phyloP scores from a whole-genome alignment of 2,113 vertebrate genomes.

The Paracyprichromis sp. region DNA sequence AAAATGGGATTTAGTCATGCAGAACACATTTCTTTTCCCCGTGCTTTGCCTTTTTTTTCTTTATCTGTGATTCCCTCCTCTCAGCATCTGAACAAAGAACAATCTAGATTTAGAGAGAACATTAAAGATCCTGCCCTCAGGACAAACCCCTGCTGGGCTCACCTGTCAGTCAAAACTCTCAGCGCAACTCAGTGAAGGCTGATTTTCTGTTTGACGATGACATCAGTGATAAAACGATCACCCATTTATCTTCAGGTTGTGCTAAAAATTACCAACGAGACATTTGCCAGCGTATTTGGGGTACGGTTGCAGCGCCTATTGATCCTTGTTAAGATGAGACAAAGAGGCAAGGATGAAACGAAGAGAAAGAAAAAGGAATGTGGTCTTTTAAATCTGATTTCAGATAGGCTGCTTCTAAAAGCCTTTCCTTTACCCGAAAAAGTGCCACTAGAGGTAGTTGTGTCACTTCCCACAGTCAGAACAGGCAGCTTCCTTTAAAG shows the following conservation, averaged over 20 bases:
- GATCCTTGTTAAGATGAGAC: constrained; percentile 35
- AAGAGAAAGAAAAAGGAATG: not conserved
- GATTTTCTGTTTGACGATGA: constrained; percentile 39
- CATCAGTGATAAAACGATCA: constrained; percentile 37
- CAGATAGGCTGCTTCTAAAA: not conserved
- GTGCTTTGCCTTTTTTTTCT: not conserved
- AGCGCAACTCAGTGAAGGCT: constrained; percentile 6
- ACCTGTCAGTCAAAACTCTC: constrained; percentile 44
- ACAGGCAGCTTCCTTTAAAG: not conserved
- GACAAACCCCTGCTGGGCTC: constrained; percentile 41
- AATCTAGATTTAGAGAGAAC: constrained; percentile 38
- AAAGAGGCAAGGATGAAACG: not conserved
- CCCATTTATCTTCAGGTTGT: constrained; percentile 51
- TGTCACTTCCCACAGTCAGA: not conserved
- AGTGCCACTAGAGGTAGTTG: not conserved
- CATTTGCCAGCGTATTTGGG: constrained; percentile 31
- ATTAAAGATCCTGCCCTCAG: constrained; percentile 46
- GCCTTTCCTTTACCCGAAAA: not conserved
- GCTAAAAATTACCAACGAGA: constrained; percentile 45
- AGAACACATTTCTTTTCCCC: not conserved
- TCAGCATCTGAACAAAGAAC: constrained; percentile 19
- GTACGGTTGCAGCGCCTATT: constrained; percentile 22
- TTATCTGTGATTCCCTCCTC: constrained; percentile 12
- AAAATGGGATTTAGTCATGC: constrained; percentile 26
- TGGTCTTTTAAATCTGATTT: constrained; percentile 6